A percentile compares a stretch with the other conserved stretches of the same genome.
phyloP scores from a whole-genome alignment of 2,797 vertebrate species.

The Menidia menidia region DNA sequence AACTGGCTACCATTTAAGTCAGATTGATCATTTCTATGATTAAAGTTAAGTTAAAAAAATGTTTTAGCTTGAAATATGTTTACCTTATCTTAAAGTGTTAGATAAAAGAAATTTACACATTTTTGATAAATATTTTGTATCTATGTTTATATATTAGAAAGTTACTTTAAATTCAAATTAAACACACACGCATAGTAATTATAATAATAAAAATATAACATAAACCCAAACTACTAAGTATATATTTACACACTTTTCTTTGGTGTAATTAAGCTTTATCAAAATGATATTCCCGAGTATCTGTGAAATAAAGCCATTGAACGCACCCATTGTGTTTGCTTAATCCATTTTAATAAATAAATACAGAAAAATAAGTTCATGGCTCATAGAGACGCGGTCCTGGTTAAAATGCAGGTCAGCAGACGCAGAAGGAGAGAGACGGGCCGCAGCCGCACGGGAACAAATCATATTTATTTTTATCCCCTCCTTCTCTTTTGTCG shows the following conservation, averaged over 20 bases:
- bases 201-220: too few relatives aligned
- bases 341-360: slow-evolving; percentile 86
- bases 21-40: too few relatives aligned
- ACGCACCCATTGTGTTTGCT: slow-evolving; percentile 45
- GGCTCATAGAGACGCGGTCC: slow-evolving; percentile 64
- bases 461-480: slow-evolving; percentile 54
- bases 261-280: too few relatives aligned
- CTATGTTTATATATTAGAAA: not conserved
- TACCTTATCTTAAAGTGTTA: too few relatives aligned
- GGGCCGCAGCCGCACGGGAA: slow-evolving; percentile 45
- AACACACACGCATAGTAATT: too few relatives aligned
- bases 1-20: too few relatives aligned
- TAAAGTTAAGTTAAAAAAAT: too few relatives aligned
- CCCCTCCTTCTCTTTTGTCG: slow-evolving; percentile 48
- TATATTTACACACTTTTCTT: too few relatives aligned
- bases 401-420: slow-evolving; percentile 75
- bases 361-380: slow-evolving; percentile 85
- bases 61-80: too few relatives aligned
- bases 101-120: not conserved
- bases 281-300: too few relatives aligned
- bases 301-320: slow-evolving; percentile 42
- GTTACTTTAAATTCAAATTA: not conserved
- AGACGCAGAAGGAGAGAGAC: too few relatives aligned
- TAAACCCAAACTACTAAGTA: too few relatives aligned
- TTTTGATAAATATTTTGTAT: not conserved